Conservation (phyloP, 1,140 invertebrate genomes). For the Asobara japonica region DNA sequence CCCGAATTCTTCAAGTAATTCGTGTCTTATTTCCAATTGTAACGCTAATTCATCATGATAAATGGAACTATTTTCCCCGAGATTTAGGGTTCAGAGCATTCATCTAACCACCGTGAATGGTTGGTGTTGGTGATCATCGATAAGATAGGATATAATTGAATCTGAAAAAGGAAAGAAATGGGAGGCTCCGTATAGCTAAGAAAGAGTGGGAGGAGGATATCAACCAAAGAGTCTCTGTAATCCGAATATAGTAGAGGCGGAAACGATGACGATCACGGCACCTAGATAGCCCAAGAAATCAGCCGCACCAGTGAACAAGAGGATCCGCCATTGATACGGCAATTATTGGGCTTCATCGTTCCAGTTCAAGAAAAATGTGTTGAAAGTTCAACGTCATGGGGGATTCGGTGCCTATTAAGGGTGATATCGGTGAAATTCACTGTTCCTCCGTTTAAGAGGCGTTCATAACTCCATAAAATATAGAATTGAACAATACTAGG, state of each 20-base stretch:
- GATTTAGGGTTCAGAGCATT: neutral
- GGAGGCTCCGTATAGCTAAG: neutral
- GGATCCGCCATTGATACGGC: conserved; percentile 65
- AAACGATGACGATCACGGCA: conserved; percentile 26
- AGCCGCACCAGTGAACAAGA: conserved; percentile 33
- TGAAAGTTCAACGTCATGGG: neutral
- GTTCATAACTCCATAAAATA: too few species aligned
- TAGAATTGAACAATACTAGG: too few species aligned
- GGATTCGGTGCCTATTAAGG: too few species aligned
- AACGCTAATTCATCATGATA: too few species aligned
- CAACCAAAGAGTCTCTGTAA: conserved; percentile 10
- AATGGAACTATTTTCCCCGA: too few species aligned
- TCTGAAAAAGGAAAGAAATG: conserved; percentile 29
- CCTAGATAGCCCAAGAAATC: conserved; percentile 43
- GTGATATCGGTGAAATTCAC: too few species aligned
- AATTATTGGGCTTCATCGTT: conserved; percentile 14
- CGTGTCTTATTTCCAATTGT: too few species aligned
- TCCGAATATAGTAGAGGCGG: conserved; percentile 5
- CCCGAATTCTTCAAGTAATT: too few species aligned
- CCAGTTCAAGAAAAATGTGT: neutral
- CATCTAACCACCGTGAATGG: neutral
- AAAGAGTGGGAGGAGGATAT: conserved; percentile 30
- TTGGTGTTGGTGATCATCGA: conserved; percentile 24
- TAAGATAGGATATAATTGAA: conserved; percentile 31
- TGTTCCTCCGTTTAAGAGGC: too few species aligned